These are phyloP conservation scores for Drosophila villosipedis DNA, from an alignment of 2,888 invertebrate genomes.

Conservation along the genomic window DNA sequence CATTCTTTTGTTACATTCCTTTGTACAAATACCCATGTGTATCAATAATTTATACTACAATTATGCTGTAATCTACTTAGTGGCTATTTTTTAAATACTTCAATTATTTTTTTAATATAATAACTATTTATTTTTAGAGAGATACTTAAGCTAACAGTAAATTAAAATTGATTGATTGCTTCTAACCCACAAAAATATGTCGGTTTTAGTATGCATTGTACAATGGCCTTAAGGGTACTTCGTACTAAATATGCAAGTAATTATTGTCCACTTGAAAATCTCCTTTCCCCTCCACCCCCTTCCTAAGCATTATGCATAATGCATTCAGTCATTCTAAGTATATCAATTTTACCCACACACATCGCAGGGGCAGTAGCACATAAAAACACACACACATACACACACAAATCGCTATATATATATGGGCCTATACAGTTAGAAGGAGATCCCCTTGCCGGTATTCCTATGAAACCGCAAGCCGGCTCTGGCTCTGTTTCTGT, in stretches of 20 bases:
- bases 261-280: slow-evolving; percentile 1
- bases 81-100: not conserved
- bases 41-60: not conserved
- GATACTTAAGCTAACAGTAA: not conserved
- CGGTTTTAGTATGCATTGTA: not conserved
- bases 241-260: not conserved
- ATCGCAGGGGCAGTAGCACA: not conserved
- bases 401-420: not conserved
- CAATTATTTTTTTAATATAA: not conserved
- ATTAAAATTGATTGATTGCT: not conserved
- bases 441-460: slow-evolving; percentile 19
- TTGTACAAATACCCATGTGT: not conserved
- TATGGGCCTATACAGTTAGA: slow-evolving; percentile 8
- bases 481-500: slow-evolving; percentile 37
- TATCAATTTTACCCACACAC: not conserved
- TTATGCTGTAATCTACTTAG: not conserved
- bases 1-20: not conserved
- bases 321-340: slow-evolving; percentile 9
- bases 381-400: not conserved
- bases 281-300: not conserved
- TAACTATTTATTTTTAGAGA: not conserved
- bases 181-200: not conserved
- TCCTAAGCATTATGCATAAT: not conserved
- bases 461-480: slow-evolving; percentile 29
- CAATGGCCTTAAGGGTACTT: not conserved